A percentile compares a stretch with the other conserved stretches of the same genome.
Evolutionary conservation across 2,888 invertebrate species (phyloP).

Genomic region (Hemicrepidius hirtus): DNA sequence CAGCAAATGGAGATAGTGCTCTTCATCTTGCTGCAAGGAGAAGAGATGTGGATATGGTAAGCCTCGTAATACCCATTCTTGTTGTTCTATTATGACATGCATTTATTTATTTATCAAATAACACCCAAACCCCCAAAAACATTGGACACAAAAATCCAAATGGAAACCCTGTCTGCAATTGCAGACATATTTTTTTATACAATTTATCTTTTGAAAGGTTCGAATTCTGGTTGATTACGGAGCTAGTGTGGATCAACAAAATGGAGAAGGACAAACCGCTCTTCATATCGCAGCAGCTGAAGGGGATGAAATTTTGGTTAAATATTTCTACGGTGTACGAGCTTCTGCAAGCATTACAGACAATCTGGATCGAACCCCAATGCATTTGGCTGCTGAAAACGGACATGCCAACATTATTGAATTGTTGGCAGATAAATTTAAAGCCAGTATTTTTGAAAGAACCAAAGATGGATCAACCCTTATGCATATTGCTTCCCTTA

Average conservation of each 20-base stretch:
- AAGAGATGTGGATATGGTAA: slow-evolving; percentile 92
- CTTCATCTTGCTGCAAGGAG: slow-evolving; percentile 95
- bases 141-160: too few species aligned
- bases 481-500: slow-evolving; percentile 98
- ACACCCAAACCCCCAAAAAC: too few species aligned
- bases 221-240: slow-evolving; percentile 94
- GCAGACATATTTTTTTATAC: too few species aligned
- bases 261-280: slow-evolving; percentile 95
- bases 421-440: slow-evolving; percentile 96
- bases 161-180: too few species aligned
- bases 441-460: slow-evolving; percentile 95
- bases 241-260: slow-evolving; percentile 92
- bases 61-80: too few species aligned
- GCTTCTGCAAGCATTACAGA: slow-evolving; percentile 97
- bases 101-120: too few species aligned
- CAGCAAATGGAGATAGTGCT: slow-evolving; percentile 93
- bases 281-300: slow-evolving; percentile 96
- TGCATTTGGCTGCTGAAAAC: slow-evolving; percentile 98
- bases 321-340: slow-evolving; percentile 95
- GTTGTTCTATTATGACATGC: too few species aligned
- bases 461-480: slow-evolving; percentile 98
- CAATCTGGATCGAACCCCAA: slow-evolving; percentile 97
- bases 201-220: slow-evolving; percentile 67
- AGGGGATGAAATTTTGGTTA: slow-evolving; percentile 95
- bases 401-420: slow-evolving; percentile 98